phyloP scores from a whole-genome alignment of 2,797 vertebrate species.

The Aeoliscus strigatus region DNA sequence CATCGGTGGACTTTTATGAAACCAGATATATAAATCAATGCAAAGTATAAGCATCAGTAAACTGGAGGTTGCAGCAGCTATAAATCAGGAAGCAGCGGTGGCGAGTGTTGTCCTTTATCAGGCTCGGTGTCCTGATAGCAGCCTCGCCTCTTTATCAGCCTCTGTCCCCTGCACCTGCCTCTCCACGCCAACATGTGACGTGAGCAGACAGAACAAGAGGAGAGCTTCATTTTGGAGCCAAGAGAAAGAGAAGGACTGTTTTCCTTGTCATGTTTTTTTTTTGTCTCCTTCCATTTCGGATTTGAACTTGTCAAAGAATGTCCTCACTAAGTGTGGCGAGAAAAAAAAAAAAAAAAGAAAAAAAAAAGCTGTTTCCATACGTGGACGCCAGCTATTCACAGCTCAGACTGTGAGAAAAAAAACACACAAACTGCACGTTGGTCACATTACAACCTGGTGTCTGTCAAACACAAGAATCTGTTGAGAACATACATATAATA shows the following conservation, averaged over 20 bases:
- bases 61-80: slow-evolving; percentile 31
- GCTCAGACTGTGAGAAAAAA: no score
- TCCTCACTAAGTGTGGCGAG: no score
- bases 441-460: no score
- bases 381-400: no score
- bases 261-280: slow-evolving; percentile 34
- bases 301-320: no score
- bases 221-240: slow-evolving; percentile 36
- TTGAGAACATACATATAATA: no score
- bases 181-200: slow-evolving; percentile 46
- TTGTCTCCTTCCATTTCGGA: no score
- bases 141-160: slow-evolving; percentile 65
- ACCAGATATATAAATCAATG: slow-evolving; percentile 31
- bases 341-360: no score
- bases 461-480: no score
- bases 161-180: slow-evolving; percentile 57
- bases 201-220: slow-evolving; percentile 47
- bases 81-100: slow-evolving; percentile 57
- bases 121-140: slow-evolving; percentile 58
- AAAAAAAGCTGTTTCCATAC: no score
- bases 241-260: slow-evolving; percentile 21
- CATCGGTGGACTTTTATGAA: slow-evolving; percentile 7
- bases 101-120: slow-evolving; percentile 66
- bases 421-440: no score
- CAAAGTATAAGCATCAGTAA: slow-evolving; percentile 26